Conservation (phyloP, 2,888 invertebrate species). For the Brenthis hecate region DNA sequence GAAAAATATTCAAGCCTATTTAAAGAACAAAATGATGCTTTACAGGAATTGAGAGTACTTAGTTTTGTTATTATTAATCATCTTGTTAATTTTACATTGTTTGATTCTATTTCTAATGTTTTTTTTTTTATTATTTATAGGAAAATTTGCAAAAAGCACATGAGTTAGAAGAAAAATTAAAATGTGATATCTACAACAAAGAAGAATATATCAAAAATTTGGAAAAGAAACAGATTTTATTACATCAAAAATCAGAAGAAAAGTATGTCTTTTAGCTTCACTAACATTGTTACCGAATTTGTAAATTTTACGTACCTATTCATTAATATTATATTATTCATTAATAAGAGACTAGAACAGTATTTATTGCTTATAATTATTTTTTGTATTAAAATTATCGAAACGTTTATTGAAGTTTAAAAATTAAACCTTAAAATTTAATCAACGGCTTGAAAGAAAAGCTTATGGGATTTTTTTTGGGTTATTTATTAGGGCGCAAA, state of each 20-base stretch:
- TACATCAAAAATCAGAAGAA: slow-evolving; percentile 59
- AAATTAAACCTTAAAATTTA: too few species aligned
- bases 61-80: neutral
- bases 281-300: too few species aligned
- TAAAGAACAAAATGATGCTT: slow-evolving; percentile 50
- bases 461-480: too few species aligned
- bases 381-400: too few species aligned
- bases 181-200: slow-evolving; percentile 52
- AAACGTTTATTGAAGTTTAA: too few species aligned
- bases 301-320: too few species aligned
- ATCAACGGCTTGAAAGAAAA: too few species aligned
- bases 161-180: slow-evolving; percentile 49
- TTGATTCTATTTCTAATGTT: neutral
- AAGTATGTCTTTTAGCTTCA: slow-evolving; percentile 43
- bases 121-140: slow-evolving; percentile 46
- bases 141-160: slow-evolving; percentile 51
- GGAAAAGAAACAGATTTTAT: slow-evolving; percentile 52
- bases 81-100: neutral
- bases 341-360: too few species aligned
- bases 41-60: slow-evolving; percentile 58
- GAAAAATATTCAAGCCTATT: slow-evolving; percentile 52
- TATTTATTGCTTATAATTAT: too few species aligned
- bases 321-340: too few species aligned
- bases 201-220: slow-evolving; percentile 58
- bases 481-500: slow-evolving; percentile 48